Conservation (phyloP, 2,888 invertebrate genomes). For the Clanis bilineata region DNA sequence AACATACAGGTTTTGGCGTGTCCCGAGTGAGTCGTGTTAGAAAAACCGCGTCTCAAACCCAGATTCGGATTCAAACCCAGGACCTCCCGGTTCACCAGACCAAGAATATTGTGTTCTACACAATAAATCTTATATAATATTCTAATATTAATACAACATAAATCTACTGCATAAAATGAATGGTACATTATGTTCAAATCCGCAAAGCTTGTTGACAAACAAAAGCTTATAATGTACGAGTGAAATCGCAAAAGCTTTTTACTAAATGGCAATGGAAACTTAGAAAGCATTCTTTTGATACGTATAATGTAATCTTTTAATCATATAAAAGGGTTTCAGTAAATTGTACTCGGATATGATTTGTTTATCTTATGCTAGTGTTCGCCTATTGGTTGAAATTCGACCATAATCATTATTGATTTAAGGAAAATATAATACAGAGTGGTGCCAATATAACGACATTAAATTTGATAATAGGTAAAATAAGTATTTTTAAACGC, state of each 20-base stretch:
- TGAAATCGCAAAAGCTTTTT: not conserved
- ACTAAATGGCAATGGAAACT: constrained; percentile 3
- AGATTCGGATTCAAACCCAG: too few species aligned
- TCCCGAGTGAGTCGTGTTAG: too few species aligned
- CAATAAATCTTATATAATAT: not conserved
- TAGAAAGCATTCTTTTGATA: constrained; percentile 4
- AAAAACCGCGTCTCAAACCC: too few species aligned
- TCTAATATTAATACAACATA: not conserved
- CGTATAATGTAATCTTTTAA: constrained; percentile 9
- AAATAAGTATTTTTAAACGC: too few species aligned
- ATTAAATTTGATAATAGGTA: too few species aligned
- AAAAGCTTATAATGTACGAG: not conserved
- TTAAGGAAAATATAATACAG: too few species aligned
- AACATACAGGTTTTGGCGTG: too few species aligned
- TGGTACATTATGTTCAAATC: not conserved
- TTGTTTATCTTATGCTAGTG: not conserved
- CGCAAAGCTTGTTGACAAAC: not conserved
- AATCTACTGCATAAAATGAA: not conserved
- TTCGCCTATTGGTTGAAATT: too few species aligned
- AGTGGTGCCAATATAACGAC: too few species aligned
- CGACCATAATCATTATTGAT: too few species aligned
- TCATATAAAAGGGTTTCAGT: not conserved
- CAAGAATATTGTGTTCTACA: too few species aligned
- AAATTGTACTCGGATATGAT: not conserved
- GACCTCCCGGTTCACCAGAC: too few species aligned